Conservation (phyloP, 2,113 vertebrate species). For the Ictidomys tridecemlineatus region DNA sequence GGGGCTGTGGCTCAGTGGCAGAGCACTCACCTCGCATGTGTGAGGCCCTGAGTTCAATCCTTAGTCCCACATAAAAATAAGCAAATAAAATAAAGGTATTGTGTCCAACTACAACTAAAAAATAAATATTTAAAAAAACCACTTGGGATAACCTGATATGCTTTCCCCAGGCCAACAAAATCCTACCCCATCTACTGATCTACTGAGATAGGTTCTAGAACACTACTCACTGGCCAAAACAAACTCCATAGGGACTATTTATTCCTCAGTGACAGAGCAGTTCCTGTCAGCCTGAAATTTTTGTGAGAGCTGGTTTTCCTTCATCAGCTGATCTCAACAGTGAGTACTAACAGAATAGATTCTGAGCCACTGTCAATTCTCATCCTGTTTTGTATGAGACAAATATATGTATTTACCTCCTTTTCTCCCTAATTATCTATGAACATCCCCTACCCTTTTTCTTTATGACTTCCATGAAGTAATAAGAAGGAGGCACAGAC, state of each 20-base stretch:
- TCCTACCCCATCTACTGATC: not conserved
- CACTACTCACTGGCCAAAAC: not conserved
- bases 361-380: not conserved
- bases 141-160: not conserved
- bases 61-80: too few species aligned
- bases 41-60: too few species aligned
- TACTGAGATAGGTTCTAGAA: not conserved
- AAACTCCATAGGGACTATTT: not conserved
- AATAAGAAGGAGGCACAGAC: not conserved
- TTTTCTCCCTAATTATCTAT: not conserved
- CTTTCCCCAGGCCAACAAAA: not conserved
- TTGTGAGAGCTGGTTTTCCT: not conserved
- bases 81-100: too few species aligned
- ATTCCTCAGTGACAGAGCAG: not conserved
- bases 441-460: not conserved
- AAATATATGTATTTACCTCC: not conserved
- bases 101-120: too few species aligned
- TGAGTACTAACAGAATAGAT: not conserved
- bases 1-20: too few species aligned
- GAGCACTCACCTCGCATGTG: too few species aligned
- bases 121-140: too few species aligned
- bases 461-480: not conserved
- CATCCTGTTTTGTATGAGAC: not conserved
- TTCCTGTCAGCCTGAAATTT: not conserved
- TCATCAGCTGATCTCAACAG: not conserved